phyloP scores from a whole-genome alignment of 2,888 invertebrate genomes.

The Drosophila fulvimacula region DNA sequence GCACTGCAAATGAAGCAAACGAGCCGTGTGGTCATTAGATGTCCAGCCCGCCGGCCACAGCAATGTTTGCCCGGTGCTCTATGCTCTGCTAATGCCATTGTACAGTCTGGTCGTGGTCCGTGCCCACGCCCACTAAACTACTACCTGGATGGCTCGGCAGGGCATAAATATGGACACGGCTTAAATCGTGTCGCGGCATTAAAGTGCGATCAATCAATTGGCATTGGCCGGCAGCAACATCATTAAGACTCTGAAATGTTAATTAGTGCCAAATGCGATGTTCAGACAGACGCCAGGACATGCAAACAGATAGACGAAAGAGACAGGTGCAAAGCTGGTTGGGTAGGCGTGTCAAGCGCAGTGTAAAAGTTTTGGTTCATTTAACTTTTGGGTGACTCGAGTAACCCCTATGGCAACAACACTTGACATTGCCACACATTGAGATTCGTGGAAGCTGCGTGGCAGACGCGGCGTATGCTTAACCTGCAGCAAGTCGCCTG shows the following conservation, averaged over 20 bases:
- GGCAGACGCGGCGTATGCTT: conserved; percentile 49
- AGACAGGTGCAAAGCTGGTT: not conserved
- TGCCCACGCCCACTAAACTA: not conserved
- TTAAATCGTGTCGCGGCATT: conserved; percentile 50
- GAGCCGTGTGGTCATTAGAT: conserved; percentile 76
- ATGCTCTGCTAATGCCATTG: conserved; percentile 24
- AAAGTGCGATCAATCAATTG: conserved; percentile 55
- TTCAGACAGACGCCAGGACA: conserved; percentile 1
- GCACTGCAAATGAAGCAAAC: conserved; percentile 76
- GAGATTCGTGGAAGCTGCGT: conserved; percentile 4
- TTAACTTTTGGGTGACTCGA: conserved; percentile 57
- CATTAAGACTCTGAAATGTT: conserved; percentile 65
- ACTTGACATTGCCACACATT: conserved; percentile 48
- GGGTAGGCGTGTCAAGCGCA: conserved; percentile 58
- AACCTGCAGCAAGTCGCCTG: conserved; percentile 46
- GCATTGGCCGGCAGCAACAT: conserved; percentile 44
- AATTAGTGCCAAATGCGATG: conserved; percentile 53
- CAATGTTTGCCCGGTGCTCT: conserved; percentile 45
- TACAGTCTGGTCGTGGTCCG: not conserved
- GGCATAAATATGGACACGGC: conserved; percentile 30
- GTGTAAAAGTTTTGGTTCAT: conserved; percentile 63
- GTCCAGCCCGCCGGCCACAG: conserved; percentile 32
- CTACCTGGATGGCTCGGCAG: not conserved
- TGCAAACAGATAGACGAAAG: not conserved
- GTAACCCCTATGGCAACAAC: conserved; percentile 40